Conservation (phyloP, 2,797 vertebrate species). For the Acipenser transmontanus region DNA sequence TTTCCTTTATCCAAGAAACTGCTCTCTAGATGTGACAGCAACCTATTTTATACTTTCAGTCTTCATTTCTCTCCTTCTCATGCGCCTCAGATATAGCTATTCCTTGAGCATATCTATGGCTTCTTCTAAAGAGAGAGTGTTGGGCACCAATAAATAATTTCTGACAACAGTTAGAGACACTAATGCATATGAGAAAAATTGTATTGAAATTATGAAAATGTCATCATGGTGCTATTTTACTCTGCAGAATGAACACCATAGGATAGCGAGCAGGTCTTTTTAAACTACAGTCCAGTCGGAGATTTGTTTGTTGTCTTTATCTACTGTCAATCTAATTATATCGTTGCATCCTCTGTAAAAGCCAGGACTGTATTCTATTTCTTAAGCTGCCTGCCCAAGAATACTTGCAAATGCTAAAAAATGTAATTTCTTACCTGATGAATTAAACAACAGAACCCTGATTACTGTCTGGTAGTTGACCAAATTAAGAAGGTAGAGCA, state of each 20-base stretch:
- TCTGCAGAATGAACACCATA: constrained; percentile 16
- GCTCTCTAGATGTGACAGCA: constrained; percentile 53
- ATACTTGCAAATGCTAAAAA: too few relatives aligned
- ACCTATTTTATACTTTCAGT: constrained; percentile 50
- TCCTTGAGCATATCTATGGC: constrained; percentile 40
- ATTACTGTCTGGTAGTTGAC: too few relatives aligned
- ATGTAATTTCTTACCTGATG: too few relatives aligned
- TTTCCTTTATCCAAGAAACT: constrained; percentile 52
- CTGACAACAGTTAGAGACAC: constrained; percentile 25
- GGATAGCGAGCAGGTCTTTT: constrained; percentile 18
- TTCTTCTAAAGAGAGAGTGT: constrained; percentile 21
- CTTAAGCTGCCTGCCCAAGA: too few relatives aligned
- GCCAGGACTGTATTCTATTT: too few relatives aligned
- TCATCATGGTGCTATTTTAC: constrained; percentile 24
- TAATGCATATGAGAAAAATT: constrained; percentile 20
- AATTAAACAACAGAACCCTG: too few relatives aligned
- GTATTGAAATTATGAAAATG: constrained; percentile 34
- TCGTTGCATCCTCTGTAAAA: too few relatives aligned
- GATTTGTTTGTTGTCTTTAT: too few relatives aligned
- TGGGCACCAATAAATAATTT: constrained; percentile 37
- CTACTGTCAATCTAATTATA: too few relatives aligned
- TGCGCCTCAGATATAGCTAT: constrained; percentile 27
- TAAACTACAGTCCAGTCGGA: background rate
- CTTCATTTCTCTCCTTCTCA: constrained; percentile 22
- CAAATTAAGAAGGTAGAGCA: too few relatives aligned